Conservation (phyloP, 1,140 invertebrate genomes). For the Danaus melanippus region DNA sequence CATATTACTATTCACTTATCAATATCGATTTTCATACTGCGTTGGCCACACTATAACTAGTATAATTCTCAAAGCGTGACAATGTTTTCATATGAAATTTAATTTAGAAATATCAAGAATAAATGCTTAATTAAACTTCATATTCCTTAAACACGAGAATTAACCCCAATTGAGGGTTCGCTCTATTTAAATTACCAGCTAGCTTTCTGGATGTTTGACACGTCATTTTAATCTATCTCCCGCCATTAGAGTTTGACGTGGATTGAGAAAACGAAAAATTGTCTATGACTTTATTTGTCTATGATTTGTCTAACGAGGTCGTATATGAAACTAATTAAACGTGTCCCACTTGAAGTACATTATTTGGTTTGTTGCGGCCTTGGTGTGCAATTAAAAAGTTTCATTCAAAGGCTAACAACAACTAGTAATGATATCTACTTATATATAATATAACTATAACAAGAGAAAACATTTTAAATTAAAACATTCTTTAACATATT, state of each 20-base stretch:
- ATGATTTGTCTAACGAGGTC: conserved; percentile 1
- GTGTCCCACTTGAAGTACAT: conserved; percentile 29
- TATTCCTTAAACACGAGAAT: conserved; percentile 70
- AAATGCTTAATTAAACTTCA: conserved; percentile 57
- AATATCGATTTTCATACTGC: no score
- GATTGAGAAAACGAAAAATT: conserved; percentile 14
- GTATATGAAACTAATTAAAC: conserved; percentile 19
- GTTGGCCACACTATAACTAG: no score
- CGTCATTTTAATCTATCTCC: conserved; percentile 43
- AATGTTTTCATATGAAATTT: no score
- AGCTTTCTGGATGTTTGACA: conserved; percentile 68
- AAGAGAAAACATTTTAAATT: no score
- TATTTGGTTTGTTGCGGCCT: conserved; percentile 35
- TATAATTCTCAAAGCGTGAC: no score
- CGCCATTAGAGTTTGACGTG: no score
- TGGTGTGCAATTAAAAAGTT: conserved; percentile 39
- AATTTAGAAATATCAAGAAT: no score
- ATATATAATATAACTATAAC: no score
- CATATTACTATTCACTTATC: no score
- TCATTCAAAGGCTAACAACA: conserved; percentile 32
- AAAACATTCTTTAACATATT: no score
- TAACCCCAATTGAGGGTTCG: conserved; percentile 70
- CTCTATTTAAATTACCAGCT: conserved; percentile 69
- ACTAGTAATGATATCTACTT: neutral
- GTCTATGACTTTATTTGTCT: conserved; percentile 30